A percentile compares a stretch with the other conserved stretches of the same genome.
phyloP scores from a whole-genome alignment of 2,113 vertebrate species.

The Nothoprocta perdicaria region DNA sequence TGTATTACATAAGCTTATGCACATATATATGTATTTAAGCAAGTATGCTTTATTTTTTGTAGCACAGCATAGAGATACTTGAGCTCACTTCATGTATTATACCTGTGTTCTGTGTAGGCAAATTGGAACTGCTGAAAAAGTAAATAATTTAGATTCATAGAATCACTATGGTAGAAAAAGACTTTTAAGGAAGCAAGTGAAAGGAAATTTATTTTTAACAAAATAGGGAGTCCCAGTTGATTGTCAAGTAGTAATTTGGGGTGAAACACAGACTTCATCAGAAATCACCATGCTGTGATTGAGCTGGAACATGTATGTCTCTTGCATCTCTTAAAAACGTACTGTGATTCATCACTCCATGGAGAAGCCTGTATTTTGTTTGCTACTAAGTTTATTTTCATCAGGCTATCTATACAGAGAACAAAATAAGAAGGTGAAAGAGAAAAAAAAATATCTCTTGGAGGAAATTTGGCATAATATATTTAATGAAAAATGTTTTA shows the following conservation, averaged over 20 bases:
- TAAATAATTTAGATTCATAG: background rate
- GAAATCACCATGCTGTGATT: background rate
- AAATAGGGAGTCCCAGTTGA: background rate
- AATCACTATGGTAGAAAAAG: no score
- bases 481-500: conserved; percentile 39
- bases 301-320: background rate
- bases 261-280: background rate
- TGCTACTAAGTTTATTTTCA: conserved; percentile 3
- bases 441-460: background rate
- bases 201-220: background rate
- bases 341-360: background rate
- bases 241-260: background rate
- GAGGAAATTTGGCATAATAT: conserved; percentile 40
- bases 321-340: background rate
- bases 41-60: background rate
- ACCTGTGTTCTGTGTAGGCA: background rate
- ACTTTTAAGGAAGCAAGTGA: background rate
- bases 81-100: background rate
- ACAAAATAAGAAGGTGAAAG: conserved; percentile 36
- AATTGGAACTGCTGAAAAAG: background rate
- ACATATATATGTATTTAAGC: accelerated
- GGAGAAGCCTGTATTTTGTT: background rate
- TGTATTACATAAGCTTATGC: background rate
- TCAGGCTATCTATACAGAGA: conserved; percentile 11
- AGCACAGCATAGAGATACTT: background rate